Percentiles rank a stretch among this genome's conserved stretches.
phyloP scores from a whole-genome alignment of 1,140 invertebrate genomes.

The Radopholus similis region DNA sequence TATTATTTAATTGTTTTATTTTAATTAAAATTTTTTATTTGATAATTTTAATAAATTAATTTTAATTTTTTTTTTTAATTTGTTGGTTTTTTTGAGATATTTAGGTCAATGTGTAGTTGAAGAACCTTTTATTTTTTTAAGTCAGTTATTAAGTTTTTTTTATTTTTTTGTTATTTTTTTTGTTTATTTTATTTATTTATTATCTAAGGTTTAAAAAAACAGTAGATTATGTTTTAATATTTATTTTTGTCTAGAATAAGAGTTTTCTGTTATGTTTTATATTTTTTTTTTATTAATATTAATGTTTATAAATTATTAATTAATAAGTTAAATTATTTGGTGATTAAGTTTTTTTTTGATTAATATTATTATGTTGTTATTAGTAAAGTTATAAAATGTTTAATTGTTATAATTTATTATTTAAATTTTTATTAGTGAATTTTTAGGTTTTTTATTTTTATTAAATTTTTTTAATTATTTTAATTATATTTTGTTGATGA shows the following conservation, averaged over 20 bases:
- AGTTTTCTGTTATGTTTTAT: constrained; percentile 3
- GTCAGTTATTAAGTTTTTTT: constrained; percentile 34
- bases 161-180: constrained; percentile 40
- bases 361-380: background rate
- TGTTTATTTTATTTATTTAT: constrained; percentile 62
- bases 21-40: constrained; percentile 62
- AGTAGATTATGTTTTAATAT: background rate
- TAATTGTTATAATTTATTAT: no score
- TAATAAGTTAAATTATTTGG: constrained; percentile 1
- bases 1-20: constrained; percentile 45
- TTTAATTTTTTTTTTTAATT: constrained; percentile 65
- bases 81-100: constrained; percentile 68
- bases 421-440: background rate
- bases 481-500: background rate
- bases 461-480: background rate
- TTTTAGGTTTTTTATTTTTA: background rate
- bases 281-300: constrained; percentile 9
- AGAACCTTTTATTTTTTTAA: constrained; percentile 61
- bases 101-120: constrained; percentile 68
- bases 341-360: background rate
- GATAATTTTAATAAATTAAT: constrained; percentile 66
- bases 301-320: background rate
- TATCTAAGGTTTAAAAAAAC: constrained; percentile 63
- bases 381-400: background rate
- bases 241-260: constrained; percentile 7